phyloP scores from a whole-genome alignment of 1,140 invertebrate genomes.

The Leptopilina boulardi region DNA sequence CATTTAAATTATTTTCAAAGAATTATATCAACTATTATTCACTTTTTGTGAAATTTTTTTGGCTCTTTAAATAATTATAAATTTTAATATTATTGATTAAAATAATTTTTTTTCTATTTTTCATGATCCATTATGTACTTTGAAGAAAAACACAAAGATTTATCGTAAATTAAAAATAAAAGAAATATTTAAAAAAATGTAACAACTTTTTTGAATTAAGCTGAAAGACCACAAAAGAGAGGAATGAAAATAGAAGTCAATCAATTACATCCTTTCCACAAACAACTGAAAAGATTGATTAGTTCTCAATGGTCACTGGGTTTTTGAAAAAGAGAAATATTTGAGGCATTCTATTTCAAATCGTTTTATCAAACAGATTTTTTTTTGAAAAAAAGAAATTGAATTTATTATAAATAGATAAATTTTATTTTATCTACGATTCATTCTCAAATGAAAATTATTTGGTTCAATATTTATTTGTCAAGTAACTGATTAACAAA shows the following conservation, averaged over 20 bases:
- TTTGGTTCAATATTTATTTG: too few relatives aligned
- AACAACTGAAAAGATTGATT: background rate
- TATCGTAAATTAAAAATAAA: background rate
- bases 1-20: background rate
- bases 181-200: background rate
- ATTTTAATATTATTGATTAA: too few relatives aligned
- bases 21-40: background rate
- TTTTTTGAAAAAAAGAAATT: too few relatives aligned
- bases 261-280: conserved; percentile 12
- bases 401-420: too few relatives aligned
- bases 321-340: background rate
- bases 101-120: too few relatives aligned
- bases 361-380: too few relatives aligned
- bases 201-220: background rate
- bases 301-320: background rate
- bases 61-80: too few relatives aligned
- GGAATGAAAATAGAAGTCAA: background rate
- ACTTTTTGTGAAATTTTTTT: background rate
- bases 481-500: too few relatives aligned
- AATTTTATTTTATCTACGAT: too few relatives aligned
- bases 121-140: too few relatives aligned
- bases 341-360: too few relatives aligned
- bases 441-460: too few relatives aligned
- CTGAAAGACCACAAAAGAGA: background rate
- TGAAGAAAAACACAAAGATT: background rate